A percentile compares a stretch with the other conserved stretches of the same genome.
Conservation (phyloP, 2,113 vertebrate genomes). For the Saccopteryx bilineata region DNA sequence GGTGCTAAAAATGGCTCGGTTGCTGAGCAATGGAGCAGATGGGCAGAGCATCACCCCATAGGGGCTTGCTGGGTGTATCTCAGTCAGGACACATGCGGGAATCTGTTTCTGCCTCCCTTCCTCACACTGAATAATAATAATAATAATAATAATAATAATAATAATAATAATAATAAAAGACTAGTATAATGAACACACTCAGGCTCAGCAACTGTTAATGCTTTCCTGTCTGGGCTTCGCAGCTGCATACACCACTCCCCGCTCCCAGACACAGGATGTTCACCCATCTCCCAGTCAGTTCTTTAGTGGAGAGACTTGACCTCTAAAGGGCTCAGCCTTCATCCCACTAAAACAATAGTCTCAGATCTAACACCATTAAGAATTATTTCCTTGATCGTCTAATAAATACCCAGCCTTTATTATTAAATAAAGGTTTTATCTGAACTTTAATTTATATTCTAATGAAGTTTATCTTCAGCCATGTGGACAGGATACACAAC, state of each 20-base stretch:
- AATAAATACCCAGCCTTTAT: fast-evolving
- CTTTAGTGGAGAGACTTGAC: fast-evolving
- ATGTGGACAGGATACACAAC: no score
- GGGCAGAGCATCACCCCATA: no score
- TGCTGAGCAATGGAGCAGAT: no score
- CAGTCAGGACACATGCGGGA: no score
- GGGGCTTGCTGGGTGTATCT: no score
- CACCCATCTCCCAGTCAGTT: fast-evolving
- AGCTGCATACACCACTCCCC: no score
- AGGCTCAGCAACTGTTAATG: fast-evolving
- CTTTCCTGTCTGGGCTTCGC: fast-evolving
- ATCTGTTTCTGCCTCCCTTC: no score
- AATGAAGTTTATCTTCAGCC: not conserved
- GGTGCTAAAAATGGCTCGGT: no score
- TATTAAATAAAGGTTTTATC: not conserved
- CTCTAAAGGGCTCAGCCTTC: not conserved
- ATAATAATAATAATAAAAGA: no score
- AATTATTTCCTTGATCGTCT: not conserved
- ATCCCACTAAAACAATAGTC: not conserved
- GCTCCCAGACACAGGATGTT: fast-evolving
- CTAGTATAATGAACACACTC: fast-evolving
- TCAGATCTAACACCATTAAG: fast-evolving
- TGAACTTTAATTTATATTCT: not conserved
- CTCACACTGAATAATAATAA: no score
- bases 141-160: no score